Evolutionary conservation across 1,140 invertebrate species (phyloP), one percentile per base, ranked within the genome.

Genomic region (Euura lappo): DNA sequence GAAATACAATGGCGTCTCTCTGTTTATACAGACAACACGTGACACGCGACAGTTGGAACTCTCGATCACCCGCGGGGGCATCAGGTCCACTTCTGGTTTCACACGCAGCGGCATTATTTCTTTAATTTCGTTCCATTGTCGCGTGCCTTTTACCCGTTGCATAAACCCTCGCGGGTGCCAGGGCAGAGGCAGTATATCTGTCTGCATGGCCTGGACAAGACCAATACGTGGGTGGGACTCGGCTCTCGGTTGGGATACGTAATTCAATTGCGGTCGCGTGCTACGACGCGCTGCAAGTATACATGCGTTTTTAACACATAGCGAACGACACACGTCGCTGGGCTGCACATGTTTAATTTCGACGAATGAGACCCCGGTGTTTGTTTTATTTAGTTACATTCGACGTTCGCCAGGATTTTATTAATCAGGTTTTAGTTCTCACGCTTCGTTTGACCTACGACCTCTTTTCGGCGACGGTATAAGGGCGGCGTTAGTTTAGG

Each of bases 121-220:
- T 83, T 83, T 80, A 84, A 84, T 84, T 85, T 81, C 79, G 79
- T 77, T 47, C 78, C 77, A 84, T 84, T 84, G 83, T 84, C 76
- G 72, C 72, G 28, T 13, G 66, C 71, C 42, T 28, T 28, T 28
- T 28, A 28, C 28, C 28, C 28, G 28, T 28, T 28, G 28, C 28
- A 28, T 28, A 28, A 28, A 28, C 28, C 28, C 28, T 28, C 28
- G n/a, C 68, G 45, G 71, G 71, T 65, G 45, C n/a, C 64, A 28
- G 47, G 7, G 45, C 60, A 44, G 13, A 66, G 73, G 71, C 45
- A 72, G 73, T 76, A 74, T 75, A 77, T 77, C 75, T 73, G 28
- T 28, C 28, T 28, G 28, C 1, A 28, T 28, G 28, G 28, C 28
- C 28, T 28, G 28, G 28, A 28, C 28, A 28, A 28, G 28, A 28